Evolutionary conservation across 2,797 vertebrate genomes (phyloP).

Genomic region (Zenarchopterus dispar): DNA sequence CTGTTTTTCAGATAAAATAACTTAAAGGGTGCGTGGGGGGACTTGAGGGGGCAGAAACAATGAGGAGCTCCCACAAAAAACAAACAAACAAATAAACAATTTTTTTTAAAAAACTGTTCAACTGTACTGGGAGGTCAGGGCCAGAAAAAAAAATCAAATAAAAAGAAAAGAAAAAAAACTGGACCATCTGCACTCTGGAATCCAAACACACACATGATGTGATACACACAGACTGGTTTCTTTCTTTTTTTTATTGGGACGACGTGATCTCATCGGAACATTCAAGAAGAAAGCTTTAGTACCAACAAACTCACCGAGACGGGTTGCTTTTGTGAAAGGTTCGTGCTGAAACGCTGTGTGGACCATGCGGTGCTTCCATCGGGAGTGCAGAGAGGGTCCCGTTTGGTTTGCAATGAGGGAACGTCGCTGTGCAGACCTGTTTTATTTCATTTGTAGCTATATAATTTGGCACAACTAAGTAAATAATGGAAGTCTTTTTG

Average conservation of each 20-base stretch:
- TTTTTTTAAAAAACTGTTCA: slow-evolving; percentile 61
- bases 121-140: slow-evolving; percentile 52
- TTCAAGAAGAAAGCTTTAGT: slow-evolving; percentile 86
- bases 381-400: slow-evolving; percentile 68
- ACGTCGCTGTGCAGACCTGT: slow-evolving; percentile 57
- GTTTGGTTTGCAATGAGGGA: slow-evolving; percentile 78
- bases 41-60: slow-evolving; percentile 48
- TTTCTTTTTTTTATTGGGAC: slow-evolving; percentile 44
- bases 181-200: slow-evolving; percentile 69
- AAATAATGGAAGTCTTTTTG: slow-evolving; percentile 59
- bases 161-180: slow-evolving; percentile 43
- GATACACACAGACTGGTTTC: slow-evolving; percentile 51
- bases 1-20: slow-evolving; percentile 76
- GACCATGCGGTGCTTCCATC: slow-evolving; percentile 63
- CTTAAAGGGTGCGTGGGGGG: slow-evolving; percentile 38
- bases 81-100: slow-evolving; percentile 68
- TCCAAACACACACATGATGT: slow-evolving; percentile 47
- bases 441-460: slow-evolving; percentile 38
- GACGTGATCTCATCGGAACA: slow-evolving; percentile 73
- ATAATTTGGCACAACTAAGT: slow-evolving; percentile 79
- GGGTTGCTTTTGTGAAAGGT: slow-evolving; percentile 60
- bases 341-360: slow-evolving; percentile 56
- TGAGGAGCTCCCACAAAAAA: slow-evolving; percentile 49
- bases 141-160: slow-evolving; percentile 34
- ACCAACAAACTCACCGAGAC: slow-evolving; percentile 78